phyloP scores from a whole-genome alignment of 2,888 invertebrate genomes.

The Trichopoda pennipes region DNA sequence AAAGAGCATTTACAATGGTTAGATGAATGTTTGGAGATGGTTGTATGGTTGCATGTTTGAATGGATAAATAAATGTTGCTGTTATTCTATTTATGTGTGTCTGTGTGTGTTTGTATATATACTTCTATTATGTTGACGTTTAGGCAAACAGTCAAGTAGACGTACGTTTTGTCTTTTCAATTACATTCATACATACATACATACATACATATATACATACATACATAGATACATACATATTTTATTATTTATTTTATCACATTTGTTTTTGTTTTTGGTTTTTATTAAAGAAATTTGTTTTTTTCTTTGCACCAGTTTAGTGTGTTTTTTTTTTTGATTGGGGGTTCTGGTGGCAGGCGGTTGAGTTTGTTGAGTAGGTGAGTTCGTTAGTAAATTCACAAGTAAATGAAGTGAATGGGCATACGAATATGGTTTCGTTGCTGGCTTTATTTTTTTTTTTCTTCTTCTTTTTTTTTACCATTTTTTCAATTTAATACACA shows the following conservation, averaged over 20 bases:
- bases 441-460: slow-evolving; percentile 15
- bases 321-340: not conserved
- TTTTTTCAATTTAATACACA: slow-evolving; percentile 58
- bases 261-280: slow-evolving; percentile 9
- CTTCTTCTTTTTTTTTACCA: not conserved
- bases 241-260: slow-evolving; percentile 46
- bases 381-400: slow-evolving; percentile 20
- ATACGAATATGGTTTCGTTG: slow-evolving; percentile 42
- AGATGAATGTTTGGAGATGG: slow-evolving; percentile 9
- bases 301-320: not conserved
- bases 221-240: too few species aligned
- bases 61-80: slow-evolving; percentile 32
- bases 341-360: not conserved
- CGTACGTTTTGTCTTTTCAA: slow-evolving; percentile 57
- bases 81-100: not conserved
- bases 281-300: slow-evolving; percentile 58
- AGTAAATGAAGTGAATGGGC: slow-evolving; percentile 41
- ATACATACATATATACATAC: too few species aligned
- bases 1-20: slow-evolving; percentile 24
- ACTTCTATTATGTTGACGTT: slow-evolving; percentile 54
- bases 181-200: too few species aligned
- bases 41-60: not conserved
- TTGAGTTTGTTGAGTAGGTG: slow-evolving; percentile 5
- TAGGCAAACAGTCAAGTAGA: slow-evolving; percentile 54
- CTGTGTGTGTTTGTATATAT: slow-evolving; percentile 8